Evolutionary conservation across 2,797 vertebrate species (phyloP).

Genomic region (Pterois miles): DNA sequence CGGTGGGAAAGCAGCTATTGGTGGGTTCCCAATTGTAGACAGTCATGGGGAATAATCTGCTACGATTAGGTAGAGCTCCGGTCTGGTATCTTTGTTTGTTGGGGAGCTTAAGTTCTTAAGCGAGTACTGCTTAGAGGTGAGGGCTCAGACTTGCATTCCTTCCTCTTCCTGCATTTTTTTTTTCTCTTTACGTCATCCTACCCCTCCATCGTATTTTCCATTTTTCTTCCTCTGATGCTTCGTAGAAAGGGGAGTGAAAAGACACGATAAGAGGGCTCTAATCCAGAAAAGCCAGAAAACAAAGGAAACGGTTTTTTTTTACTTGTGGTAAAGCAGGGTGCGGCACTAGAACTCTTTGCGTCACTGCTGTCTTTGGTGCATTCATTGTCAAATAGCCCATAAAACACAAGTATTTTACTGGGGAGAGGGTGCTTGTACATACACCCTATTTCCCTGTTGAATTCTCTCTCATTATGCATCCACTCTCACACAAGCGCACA

Average conservation of each 20-base stretch:
- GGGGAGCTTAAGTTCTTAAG: conserved; percentile 67
- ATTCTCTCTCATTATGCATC: conserved; percentile 32
- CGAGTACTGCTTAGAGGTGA: conserved; percentile 54
- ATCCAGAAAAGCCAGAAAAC: conserved; percentile 25
- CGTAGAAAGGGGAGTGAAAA: conserved; percentile 8
- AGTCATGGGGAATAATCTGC: conserved; percentile 57
- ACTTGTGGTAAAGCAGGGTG: conserved; percentile 23
- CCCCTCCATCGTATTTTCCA: neutral
- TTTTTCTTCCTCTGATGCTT: conserved; percentile 1
- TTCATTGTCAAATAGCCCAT: conserved; percentile 46
- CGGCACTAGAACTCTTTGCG: conserved; percentile 19
- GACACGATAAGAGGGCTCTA: conserved; percentile 21
- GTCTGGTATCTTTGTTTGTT: conserved; percentile 63
- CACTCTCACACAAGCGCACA: conserved; percentile 1
- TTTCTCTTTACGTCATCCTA: neutral
- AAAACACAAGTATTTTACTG: conserved; percentile 45
- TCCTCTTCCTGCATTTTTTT: conserved; percentile 17
- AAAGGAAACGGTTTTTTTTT: neutral
- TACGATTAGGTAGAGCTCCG: conserved; percentile 54
- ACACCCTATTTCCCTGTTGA: conserved; percentile 33
- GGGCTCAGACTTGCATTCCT: conserved; percentile 36
- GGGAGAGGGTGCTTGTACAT: conserved; percentile 12
- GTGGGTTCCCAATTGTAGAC: conserved; percentile 66
- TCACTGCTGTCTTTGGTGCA: conserved; percentile 46
- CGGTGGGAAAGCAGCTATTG: conserved; percentile 67